Base-by-base conservation (phyloP, 2,888 invertebrate genomes). In the Criorhina ranunculi region DNA sequence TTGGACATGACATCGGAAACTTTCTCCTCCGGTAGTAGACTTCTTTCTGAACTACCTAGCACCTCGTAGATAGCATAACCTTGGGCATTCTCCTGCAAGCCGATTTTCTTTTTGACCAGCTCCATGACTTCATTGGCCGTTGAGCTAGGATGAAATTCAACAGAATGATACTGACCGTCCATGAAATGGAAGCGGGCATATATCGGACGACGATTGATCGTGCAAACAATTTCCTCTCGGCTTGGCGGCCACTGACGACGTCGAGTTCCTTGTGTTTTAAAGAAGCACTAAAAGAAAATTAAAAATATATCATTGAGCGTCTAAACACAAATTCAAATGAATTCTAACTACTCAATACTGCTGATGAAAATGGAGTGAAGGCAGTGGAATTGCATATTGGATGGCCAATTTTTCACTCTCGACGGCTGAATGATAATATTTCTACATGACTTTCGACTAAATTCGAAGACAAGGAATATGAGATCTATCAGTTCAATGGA, bases 21-120 rank as follows among this genome's bases (percentile, higher is more conserved):
- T 88, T 98, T 97, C 91, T 98, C 98, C 89, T 96, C 96, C 7
- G 95, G 94, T 55, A 95, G 93, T 87, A 98, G 93, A 88, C 97
- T 96, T 64, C 98, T 93, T 91, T 98, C 98, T 0, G 96, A 95
- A 88, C 94, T 95, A 2, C 97, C 97, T 87, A 98, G 94, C 51
- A 97, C 96, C 91, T 98, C 98, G 92, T 98, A 98, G 80, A 98
- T 94, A 0, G 98, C 97, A 91, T 98, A 98, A 12, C 98, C 98
- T 69, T 88, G 87, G 1, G 92, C 89, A 77, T 89, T 89, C 12
- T 91, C 91, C 44, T 90, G 89, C 2, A 89, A 94, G 0, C 98
- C 98, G 88, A 98, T 97, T 93, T 98, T 98, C 87, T 95, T 95
- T 87, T 97, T 94, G 51, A 98, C 95, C 90, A 96, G 95, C 89